Evolutionary conservation across 2,888 invertebrate species (phyloP).

Genomic region (Cosmia pyralina): DNA sequence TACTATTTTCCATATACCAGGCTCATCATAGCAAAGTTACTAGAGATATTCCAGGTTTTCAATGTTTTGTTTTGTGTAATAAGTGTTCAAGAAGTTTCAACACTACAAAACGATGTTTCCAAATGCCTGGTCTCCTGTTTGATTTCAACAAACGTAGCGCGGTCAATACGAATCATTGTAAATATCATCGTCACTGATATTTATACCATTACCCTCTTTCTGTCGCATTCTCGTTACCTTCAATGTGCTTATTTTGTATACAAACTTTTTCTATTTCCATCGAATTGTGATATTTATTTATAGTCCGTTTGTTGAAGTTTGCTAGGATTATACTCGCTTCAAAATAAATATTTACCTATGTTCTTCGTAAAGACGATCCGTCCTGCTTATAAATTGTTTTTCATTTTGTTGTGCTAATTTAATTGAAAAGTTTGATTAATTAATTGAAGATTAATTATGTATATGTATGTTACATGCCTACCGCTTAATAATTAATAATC

Average conservation of each 20-base stretch:
- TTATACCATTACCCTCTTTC: conserved; percentile 59
- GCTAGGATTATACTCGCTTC: conserved; percentile 33
- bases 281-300: conserved; percentile 64
- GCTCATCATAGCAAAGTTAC: conserved; percentile 1
- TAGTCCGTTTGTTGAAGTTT: conserved; percentile 30
- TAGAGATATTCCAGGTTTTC: conserved; percentile 8
- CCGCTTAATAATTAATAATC: conserved; percentile 31
- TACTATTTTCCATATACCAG: not conserved
- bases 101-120: conserved; percentile 29
- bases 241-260: conserved; percentile 55
- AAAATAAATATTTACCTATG: conserved; percentile 9
- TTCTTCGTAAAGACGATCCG: conserved; percentile 41
- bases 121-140: conserved; percentile 36
- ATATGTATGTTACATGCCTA: conserved; percentile 10
- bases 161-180: conserved; percentile 63
- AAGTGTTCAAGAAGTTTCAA: not conserved
- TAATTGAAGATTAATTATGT: too few relatives aligned
- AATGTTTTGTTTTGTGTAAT: not conserved
- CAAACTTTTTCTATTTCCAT: conserved; percentile 62
- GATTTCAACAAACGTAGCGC: conserved; percentile 18
- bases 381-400: conserved; percentile 19
- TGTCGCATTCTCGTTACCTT: conserved; percentile 31
- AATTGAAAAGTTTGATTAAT: not conserved
- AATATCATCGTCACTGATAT: conserved; percentile 75
- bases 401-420: conserved; percentile 13